Conservation (phyloP, 2,888 invertebrate genomes). For the Cinara cedri region DNA sequence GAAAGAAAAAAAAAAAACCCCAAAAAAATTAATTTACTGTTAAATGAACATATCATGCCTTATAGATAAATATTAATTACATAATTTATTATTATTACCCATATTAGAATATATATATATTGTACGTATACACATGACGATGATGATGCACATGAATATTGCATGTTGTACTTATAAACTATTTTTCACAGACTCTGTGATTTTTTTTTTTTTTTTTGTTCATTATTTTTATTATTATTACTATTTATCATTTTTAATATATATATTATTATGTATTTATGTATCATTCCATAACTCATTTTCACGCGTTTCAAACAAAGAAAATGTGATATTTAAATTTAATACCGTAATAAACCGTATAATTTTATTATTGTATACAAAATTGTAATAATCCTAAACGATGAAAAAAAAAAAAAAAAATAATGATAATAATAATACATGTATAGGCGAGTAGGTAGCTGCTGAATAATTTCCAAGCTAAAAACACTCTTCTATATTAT, state of each 20-base stretch:
- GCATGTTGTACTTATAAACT: neutral
- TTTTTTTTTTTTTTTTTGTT: conserved; percentile 27
- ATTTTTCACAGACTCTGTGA: conserved; percentile 18
- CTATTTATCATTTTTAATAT: neutral
- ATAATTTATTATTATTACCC: neutral
- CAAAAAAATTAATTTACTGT: conserved; percentile 19
- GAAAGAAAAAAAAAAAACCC: neutral
- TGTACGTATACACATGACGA: neutral
- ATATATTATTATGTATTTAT: conserved; percentile 8
- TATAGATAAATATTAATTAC: conserved; percentile 12
- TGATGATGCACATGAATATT: neutral
- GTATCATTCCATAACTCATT: conserved; percentile 53
- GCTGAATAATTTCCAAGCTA: conserved; percentile 20
- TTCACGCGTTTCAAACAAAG: conserved; percentile 52
- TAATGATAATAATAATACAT: neutral
- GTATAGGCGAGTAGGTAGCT: conserved; percentile 41
- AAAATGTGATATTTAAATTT: conserved; percentile 55
- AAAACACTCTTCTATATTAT: conserved; percentile 41
- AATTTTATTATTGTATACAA: conserved; percentile 31
- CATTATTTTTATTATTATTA: conserved; percentile 30
- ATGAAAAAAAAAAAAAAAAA: neutral
- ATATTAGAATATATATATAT: neutral
- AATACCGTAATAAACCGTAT: conserved; percentile 9
- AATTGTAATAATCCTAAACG: neutral
- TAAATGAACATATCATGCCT: conserved; percentile 42